phyloP scores from a whole-genome alignment of 1,140 invertebrate species.

The Drosophila melanogaster region DNA sequence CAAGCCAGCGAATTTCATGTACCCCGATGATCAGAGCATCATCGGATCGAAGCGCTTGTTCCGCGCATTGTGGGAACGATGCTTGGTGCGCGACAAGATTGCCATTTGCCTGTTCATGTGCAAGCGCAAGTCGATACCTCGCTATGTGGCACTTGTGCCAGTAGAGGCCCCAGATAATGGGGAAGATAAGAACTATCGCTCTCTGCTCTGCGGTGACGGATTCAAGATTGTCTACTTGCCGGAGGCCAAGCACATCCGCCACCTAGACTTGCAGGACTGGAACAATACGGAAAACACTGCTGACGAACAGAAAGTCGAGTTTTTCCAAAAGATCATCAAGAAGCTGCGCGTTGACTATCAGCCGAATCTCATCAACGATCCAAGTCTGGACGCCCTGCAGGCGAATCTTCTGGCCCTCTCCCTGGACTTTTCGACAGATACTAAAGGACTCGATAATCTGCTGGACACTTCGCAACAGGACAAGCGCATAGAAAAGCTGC shows the following conservation, averaged over 20 bases:
- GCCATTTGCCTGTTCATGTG: constrained; percentile 78
- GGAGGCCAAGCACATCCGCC: constrained; percentile 67
- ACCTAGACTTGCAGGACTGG: constrained; percentile 71
- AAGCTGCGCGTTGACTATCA: constrained; percentile 74
- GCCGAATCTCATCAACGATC: constrained; percentile 73
- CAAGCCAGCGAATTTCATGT: constrained; percentile 78
- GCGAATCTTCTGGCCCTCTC: constrained; percentile 69
- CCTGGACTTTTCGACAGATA: constrained; percentile 65
- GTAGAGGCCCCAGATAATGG: constrained; percentile 36
- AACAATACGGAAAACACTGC: constrained; percentile 61
- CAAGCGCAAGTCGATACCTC: constrained; percentile 73
- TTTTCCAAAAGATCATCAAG: constrained; percentile 73
- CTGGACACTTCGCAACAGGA: constrained; percentile 66
- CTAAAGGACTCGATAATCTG: constrained; percentile 46
- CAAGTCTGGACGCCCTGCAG: constrained; percentile 67
- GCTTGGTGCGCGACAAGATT: constrained; percentile 73
- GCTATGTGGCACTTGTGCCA: constrained; percentile 72
- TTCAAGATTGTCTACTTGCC: constrained; percentile 81
- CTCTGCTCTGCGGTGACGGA: constrained; percentile 70
- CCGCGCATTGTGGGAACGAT: constrained; percentile 77
- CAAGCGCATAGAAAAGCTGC: constrained; percentile 63
- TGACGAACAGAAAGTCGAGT: constrained; percentile 50
- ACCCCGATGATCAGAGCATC: constrained; percentile 75
- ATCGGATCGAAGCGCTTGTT: constrained; percentile 79
- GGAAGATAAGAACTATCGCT: constrained; percentile 51